Evolutionary conservation across 2,113 vertebrate species (phyloP).

Genomic region (Cyphomyrus plagiostoma): DNA sequence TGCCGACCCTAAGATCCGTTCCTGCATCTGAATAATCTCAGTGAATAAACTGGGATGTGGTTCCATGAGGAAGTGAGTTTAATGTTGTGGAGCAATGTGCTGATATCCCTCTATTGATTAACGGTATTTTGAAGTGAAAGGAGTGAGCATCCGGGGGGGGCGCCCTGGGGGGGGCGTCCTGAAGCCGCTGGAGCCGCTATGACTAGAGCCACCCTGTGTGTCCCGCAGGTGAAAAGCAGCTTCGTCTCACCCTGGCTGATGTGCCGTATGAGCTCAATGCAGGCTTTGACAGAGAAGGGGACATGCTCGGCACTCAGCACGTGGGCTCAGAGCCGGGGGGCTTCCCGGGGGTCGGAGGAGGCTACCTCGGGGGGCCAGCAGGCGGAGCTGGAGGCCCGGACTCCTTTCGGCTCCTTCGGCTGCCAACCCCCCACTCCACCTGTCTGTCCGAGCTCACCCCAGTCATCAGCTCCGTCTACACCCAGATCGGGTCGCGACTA

Average conservation of each 20-base stretch:
- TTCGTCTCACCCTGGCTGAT: slow-evolving; percentile 77
- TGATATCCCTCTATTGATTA: neutral
- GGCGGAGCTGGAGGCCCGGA: slow-evolving; percentile 51
- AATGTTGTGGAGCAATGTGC: neutral
- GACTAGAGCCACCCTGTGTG: slow-evolving; percentile 23
- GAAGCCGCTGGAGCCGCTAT: neutral
- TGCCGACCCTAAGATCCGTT: neutral
- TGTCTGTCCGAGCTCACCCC: slow-evolving; percentile 80
- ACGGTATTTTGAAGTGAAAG: neutral
- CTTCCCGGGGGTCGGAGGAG: slow-evolving; percentile 54
- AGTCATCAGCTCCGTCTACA: slow-evolving; percentile 82
- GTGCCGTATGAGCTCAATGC: slow-evolving; percentile 82
- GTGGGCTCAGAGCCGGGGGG: slow-evolving; percentile 38
- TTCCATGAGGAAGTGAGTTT: neutral
- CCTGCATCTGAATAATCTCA: neutral
- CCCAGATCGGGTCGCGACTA: slow-evolving; percentile 68
- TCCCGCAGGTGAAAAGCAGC: slow-evolving; percentile 83
- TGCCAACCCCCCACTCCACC: slow-evolving; percentile 73
- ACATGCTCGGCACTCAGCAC: slow-evolving; percentile 67
- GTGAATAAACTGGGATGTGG: neutral
- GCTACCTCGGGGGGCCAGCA: slow-evolving; percentile 40
- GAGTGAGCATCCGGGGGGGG: neutral
- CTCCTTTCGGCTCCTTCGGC: slow-evolving; percentile 63
- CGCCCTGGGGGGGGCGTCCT: neutral
- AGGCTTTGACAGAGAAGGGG: slow-evolving; percentile 83